Percentiles rank a stretch among this genome's conserved stretches.
phyloP scores from a whole-genome alignment of 2,797 vertebrate species.

The Philypnodon macrostomus region DNA sequence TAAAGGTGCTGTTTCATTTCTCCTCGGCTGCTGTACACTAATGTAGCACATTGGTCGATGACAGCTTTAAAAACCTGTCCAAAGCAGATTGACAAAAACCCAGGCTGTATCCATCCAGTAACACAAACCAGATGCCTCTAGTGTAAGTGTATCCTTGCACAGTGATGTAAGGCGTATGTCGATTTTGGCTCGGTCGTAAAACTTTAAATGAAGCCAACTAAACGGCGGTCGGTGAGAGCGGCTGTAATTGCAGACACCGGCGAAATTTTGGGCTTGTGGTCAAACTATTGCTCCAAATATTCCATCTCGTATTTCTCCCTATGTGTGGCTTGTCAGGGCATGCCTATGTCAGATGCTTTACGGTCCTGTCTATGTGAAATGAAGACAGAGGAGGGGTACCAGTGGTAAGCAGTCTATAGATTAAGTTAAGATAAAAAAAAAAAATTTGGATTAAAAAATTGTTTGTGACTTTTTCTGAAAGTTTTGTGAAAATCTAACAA shows the following conservation, averaged over 20 bases:
- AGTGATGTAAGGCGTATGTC: conserved; percentile 48
- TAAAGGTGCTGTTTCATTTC: conserved; percentile 29
- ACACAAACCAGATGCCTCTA: conserved; percentile 58
- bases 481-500: too few species aligned
- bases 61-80: conserved; percentile 32
- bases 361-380: background rate
- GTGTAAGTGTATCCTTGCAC: conserved; percentile 23
- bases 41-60: conserved; percentile 25
- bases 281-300: conserved; percentile 41
- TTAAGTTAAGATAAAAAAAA: too few species aligned
- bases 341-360: conserved; percentile 19
- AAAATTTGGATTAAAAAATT: too few species aligned
- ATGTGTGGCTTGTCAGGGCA: conserved; percentile 22
- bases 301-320: conserved; percentile 43
- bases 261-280: conserved; percentile 49
- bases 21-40: background rate
- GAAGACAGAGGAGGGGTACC: background rate
- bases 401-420: too few species aligned
- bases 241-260: conserved; percentile 54
- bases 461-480: too few species aligned
- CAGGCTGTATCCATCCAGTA: conserved; percentile 40
- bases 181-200: conserved; percentile 49
- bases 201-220: conserved; percentile 47
- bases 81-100: conserved; percentile 35
- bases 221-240: too few species aligned